Evolutionary conservation across 2,888 invertebrate genomes (phyloP), one percentile per base, ranked within the genome.

Genomic region (Lasius fuliginosus): DNA sequence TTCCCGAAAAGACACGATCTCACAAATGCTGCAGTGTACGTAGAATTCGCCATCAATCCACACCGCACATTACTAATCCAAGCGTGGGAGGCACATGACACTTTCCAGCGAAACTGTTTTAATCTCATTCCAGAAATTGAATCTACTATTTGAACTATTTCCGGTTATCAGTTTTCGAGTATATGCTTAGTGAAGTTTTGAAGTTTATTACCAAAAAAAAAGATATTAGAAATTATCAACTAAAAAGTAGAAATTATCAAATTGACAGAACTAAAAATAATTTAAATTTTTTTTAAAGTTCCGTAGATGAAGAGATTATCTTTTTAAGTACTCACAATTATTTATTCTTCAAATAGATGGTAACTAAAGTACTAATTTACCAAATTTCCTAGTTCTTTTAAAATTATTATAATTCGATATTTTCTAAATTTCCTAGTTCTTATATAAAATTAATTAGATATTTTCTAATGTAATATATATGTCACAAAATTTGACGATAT

Each of bases 11-110:
- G 23, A 81, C 27, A 36, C 60, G 46, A 73, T n/a, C 60, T 79
- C 79, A 42, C 46, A 36, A 36, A 62, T 49, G 27, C 27, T 49
- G 60, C 68, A 73, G 74, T 30, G 56, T 36, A 81, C 60, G 46
- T 81, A 71, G 71, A n/a, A 81, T 71, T 69, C 40, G 69, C 46
- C 71, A 71, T 71, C 79, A 79, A 79, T 79, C 49, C 33, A 23
- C 46, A 79, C 60, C 46, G 33, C 69, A 36, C 58, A 79, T 79
- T 79, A 79, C 71, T 46, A 71, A 71, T 71, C 30, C 46, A 67
- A 71, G 58, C 58, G 79, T 71, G 58, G 69, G 79, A 42, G 33
- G 23, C 42, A 42, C n/a, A 42, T 68, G 77, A 69, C 69, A 79
- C 69, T 42, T 69, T 69, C 53, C 42, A 42, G 15, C 46, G 69